phyloP scores from a whole-genome alignment of 1,140 invertebrate genomes.

The Coptotermes formosanus region DNA sequence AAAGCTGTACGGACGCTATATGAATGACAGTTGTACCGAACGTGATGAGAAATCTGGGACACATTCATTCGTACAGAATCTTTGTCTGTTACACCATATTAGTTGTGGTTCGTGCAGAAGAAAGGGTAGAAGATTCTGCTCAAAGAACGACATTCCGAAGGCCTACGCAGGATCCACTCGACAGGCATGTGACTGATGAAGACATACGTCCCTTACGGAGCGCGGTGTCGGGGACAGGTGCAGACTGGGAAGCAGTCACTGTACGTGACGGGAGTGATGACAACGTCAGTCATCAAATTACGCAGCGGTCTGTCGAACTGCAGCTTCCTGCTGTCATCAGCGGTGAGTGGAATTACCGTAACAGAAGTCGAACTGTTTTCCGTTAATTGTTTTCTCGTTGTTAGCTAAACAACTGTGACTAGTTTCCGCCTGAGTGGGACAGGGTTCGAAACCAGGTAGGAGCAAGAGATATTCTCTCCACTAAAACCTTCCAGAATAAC shows the following conservation, averaged over 20 bases:
- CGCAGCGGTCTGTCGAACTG: neutral
- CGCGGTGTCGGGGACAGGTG: no score
- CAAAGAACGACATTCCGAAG: neutral
- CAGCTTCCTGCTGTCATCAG: neutral
- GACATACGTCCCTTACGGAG: neutral
- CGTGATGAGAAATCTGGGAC: neutral
- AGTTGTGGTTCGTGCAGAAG: neutral
- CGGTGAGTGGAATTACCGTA: neutral
- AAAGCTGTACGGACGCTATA: no score
- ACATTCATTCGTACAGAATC: neutral
- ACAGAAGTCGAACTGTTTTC: no score
- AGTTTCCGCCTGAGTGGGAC: no score
- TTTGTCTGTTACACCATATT: conserved; percentile 21
- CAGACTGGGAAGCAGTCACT: no score
- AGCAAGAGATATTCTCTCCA: no score
- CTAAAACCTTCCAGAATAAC: no score
- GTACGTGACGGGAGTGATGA: no score
- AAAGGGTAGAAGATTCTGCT: neutral
- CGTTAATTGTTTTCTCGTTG: no score
- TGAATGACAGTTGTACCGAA: neutral
- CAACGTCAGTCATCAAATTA: neutral
- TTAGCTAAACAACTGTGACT: no score
- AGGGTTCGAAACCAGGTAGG: no score
- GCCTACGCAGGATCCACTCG: neutral
- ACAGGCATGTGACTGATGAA: neutral